Conservation (phyloP, 2,113 vertebrate genomes). For the Protobothrops mucrosquamatus region DNA sequence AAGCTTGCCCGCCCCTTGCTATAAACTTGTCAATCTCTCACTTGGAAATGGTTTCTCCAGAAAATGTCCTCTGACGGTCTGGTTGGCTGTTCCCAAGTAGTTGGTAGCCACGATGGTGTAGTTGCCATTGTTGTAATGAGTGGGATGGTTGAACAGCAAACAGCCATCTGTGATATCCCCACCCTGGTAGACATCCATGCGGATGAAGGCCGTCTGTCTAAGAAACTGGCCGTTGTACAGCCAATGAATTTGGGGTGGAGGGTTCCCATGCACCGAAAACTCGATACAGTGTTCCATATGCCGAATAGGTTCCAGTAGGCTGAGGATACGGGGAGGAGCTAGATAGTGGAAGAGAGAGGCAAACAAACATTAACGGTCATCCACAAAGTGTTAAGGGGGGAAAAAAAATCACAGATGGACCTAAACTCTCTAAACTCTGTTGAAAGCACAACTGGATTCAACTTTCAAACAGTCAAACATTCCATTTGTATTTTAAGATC, state of each 20-base stretch:
- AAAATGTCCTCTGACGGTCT: slow-evolving; percentile 92
- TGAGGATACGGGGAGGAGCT: slow-evolving; percentile 93
- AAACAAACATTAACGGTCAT: background rate
- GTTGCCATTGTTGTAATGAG: slow-evolving; percentile 96
- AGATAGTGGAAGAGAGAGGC: slow-evolving; percentile 42
- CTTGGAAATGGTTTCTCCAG: slow-evolving; percentile 82
- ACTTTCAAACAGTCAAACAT: background rate
- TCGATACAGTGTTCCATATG: slow-evolving; percentile 93
- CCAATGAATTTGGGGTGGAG: slow-evolving; percentile 89
- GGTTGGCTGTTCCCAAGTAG: slow-evolving; percentile 82
- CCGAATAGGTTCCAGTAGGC: slow-evolving; percentile 85
- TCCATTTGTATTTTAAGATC: background rate
- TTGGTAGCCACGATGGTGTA: slow-evolving; percentile 94
- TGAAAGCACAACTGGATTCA: background rate
- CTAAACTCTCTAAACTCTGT: background rate
- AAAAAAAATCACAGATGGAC: background rate
- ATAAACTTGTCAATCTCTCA: slow-evolving; percentile 50
- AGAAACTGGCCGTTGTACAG: slow-evolving; percentile 84
- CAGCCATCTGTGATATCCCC: slow-evolving; percentile 91
- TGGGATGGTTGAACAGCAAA: slow-evolving; percentile 92
- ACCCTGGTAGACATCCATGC: slow-evolving; percentile 84
- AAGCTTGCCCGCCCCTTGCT: background rate
- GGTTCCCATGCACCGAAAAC: slow-evolving; percentile 91
- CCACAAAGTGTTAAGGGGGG: background rate
- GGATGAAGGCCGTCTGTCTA: slow-evolving; percentile 81